Percentiles rank a stretch among this genome's conserved stretches.
These are phyloP conservation scores for Acrocephalus kingi DNA, from an alignment of 2,113 vertebrate genomes.

Conservation along the genomic window DNA sequence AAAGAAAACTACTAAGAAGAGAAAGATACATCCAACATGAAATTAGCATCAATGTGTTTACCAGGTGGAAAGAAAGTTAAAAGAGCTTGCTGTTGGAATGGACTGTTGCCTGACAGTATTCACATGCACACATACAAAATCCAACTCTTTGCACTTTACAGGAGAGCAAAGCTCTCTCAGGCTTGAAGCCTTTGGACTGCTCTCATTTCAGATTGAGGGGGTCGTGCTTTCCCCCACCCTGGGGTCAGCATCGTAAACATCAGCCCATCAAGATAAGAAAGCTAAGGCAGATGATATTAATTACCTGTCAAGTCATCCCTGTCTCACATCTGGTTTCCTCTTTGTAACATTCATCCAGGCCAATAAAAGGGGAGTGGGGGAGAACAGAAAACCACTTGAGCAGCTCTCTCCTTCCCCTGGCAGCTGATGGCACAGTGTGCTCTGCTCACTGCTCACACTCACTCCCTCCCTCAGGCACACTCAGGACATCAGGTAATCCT, in stretches of 20 bases:
- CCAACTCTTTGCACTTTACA: constrained; percentile 23
- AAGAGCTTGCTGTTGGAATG: neutral
- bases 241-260: constrained; percentile 64
- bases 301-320: constrained; percentile 78
- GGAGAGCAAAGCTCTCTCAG: neutral
- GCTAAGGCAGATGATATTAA: constrained; percentile 78
- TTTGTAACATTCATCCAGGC: constrained; percentile 69
- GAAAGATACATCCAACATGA: neutral
- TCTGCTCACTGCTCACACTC: neutral
- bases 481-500: neutral
- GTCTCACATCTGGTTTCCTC: constrained; percentile 80
- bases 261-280: constrained; percentile 81
- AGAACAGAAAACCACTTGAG: constrained; percentile 1
- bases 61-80: neutral
- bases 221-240: constrained; percentile 61
- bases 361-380: constrained; percentile 72
- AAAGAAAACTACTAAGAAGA: neutral
- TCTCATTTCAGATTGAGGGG: constrained; percentile 54
- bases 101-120: neutral
- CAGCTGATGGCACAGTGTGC: neutral
- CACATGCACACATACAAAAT: neutral
- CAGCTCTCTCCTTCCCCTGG: neutral
- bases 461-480: neutral
- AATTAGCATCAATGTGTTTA: neutral
- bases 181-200: constrained; percentile 38